A percentile compares a stretch with the other conserved stretches of the same genome.
phyloP scores from a whole-genome alignment of 2,888 invertebrate species.

The Lochmaea crataegi region DNA sequence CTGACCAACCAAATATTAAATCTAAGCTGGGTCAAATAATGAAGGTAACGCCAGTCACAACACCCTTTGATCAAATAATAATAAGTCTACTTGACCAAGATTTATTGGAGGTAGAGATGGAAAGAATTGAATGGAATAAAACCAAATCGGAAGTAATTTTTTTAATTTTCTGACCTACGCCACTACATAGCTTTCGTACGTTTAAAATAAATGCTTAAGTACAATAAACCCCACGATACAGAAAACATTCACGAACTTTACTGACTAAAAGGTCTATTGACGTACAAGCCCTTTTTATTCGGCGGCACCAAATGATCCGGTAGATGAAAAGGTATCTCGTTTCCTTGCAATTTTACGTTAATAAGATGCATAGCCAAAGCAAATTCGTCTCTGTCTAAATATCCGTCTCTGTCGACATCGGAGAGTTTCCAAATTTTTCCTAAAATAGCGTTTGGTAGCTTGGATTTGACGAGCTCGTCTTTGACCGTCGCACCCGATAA shows the following conservation, averaged over 20 bases:
- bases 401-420: slow-evolving; percentile 94
- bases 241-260: background rate
- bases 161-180: too few relatives aligned
- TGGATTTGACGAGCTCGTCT: slow-evolving; percentile 95
- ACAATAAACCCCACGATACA: too few relatives aligned
- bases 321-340: slow-evolving; percentile 87
- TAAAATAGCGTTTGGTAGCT: slow-evolving; percentile 94
- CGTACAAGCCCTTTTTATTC: slow-evolving; percentile 69
- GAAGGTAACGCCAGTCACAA: too few relatives aligned
- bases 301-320: slow-evolving; percentile 93
- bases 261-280: background rate
- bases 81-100: too few relatives aligned
- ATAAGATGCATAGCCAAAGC: slow-evolving; percentile 97
- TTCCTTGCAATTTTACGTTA: slow-evolving; percentile 87
- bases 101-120: too few relatives aligned
- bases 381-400: slow-evolving; percentile 94
- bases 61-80: too few relatives aligned
- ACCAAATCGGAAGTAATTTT: too few relatives aligned
- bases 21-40: too few relatives aligned
- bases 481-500: slow-evolving; percentile 92
- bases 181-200: too few relatives aligned
- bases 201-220: too few relatives aligned
- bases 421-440: slow-evolving; percentile 98
- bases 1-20: too few relatives aligned
- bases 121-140: too few relatives aligned